Conservation (phyloP, 2,113 vertebrate species). For the Sander vitreus region DNA sequence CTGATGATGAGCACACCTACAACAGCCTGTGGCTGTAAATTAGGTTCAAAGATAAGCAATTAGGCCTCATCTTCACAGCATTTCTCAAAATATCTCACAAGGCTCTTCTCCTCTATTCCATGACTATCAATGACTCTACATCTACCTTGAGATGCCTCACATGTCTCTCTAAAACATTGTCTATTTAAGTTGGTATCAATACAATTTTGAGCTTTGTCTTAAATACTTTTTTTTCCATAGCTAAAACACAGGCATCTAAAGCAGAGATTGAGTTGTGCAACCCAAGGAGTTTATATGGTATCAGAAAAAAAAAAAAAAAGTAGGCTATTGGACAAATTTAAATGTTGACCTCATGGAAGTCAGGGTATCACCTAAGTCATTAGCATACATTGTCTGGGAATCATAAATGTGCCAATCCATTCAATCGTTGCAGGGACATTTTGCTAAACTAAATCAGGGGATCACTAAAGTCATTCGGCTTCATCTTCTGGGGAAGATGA, state of each 20-base stretch:
- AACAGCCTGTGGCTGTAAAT: conserved; percentile 37
- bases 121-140: conserved; percentile 37
- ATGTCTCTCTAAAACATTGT: neutral
- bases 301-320: neutral
- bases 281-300: neutral
- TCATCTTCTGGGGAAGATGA: neutral
- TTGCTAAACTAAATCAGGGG: neutral
- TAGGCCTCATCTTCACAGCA: conserved; percentile 48
- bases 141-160: neutral
- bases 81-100: conserved; percentile 51
- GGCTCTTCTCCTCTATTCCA: conserved; percentile 20
- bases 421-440: neutral
- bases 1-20: conserved; percentile 37
- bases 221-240: neutral
- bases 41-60: conserved; percentile 65
- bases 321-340: neutral
- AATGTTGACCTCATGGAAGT: neutral
- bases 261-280: neutral
- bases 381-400: too few relatives aligned
- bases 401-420: neutral
- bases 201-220: neutral
- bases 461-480: neutral
- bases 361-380: too few relatives aligned
- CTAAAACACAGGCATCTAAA: neutral
- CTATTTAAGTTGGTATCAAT: neutral